Evolutionary conservation across 2,797 vertebrate genomes (phyloP).

Genomic region (Acanthopagrus latus): DNA sequence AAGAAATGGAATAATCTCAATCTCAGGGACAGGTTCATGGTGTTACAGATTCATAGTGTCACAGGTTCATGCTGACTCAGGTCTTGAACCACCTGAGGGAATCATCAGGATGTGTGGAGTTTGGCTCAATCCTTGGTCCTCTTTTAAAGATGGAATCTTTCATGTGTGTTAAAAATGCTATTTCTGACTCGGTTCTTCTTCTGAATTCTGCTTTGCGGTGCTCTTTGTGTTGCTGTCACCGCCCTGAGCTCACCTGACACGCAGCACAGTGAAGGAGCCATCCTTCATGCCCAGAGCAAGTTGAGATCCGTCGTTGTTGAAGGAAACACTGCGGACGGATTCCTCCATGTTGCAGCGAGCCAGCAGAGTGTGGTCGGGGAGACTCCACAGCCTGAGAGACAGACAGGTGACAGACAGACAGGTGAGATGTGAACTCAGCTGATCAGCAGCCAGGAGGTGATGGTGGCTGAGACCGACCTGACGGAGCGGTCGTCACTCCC

Average conservation of each 20-base stretch:
- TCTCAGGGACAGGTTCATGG: not conserved
- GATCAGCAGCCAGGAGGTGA: no score
- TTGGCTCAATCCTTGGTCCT: no score
- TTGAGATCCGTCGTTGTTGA: slow-evolving; percentile 94
- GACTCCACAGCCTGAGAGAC: slow-evolving; percentile 91
- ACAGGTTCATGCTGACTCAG: no score
- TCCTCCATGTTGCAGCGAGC: slow-evolving; percentile 98
- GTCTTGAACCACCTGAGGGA: no score
- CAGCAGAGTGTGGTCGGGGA: slow-evolving; percentile 93
- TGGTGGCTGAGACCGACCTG: slow-evolving; percentile 81
- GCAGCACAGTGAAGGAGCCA: slow-evolving; percentile 96
- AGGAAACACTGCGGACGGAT: slow-evolving; percentile 92
- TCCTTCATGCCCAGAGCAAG: slow-evolving; percentile 97
- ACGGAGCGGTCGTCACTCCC: slow-evolving; percentile 96
- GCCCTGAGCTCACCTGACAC: slow-evolving; percentile 87
- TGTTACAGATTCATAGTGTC: no score
- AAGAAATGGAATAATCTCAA: not conserved
- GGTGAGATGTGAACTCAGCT: not conserved
- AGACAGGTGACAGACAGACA: slow-evolving; percentile 8
- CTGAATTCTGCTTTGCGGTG: no score
- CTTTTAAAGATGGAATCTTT: no score
- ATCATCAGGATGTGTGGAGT: no score
- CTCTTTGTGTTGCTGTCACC: no score
- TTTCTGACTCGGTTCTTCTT: not conserved
- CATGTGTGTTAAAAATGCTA: not conserved